Evolutionary conservation across 2,113 vertebrate species (phyloP).

Genomic region (Eulacestoma nigropectus): DNA sequence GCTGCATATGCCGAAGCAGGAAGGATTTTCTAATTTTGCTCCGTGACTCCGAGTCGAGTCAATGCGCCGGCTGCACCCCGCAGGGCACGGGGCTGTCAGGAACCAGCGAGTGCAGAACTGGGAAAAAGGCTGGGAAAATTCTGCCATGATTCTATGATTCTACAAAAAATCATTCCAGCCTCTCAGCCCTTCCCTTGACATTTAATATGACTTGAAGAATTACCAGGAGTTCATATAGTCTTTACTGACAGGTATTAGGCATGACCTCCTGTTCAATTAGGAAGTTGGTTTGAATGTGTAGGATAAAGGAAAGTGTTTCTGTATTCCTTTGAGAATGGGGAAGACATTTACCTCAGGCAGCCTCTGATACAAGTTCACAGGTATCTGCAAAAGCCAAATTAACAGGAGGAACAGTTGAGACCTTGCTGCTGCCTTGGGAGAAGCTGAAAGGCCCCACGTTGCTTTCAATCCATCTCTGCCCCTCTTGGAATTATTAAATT

Average conservation of each 20-base stretch:
- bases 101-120: background rate
- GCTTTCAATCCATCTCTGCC: background rate
- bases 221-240: background rate
- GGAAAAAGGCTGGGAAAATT: background rate
- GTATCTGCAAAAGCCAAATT: background rate
- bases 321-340: background rate
- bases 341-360: background rate
- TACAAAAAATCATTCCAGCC: background rate
- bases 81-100: background rate
- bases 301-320: background rate
- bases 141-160: background rate
- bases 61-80: background rate
- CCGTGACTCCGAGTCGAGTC: background rate
- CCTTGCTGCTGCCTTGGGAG: background rate
- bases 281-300: background rate
- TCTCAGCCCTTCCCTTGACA: background rate
- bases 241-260: background rate
- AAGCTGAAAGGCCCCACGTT: background rate
- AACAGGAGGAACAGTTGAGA: background rate
- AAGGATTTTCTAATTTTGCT: background rate
- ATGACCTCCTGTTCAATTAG: background rate
- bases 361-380: background rate
- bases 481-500: background rate
- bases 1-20: background rate
- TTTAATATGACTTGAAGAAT: background rate